A percentile compares a stretch with the other conserved stretches of the same genome.
phyloP scores from a whole-genome alignment of 2,113 vertebrate genomes.

The Halichoerus grypus region DNA sequence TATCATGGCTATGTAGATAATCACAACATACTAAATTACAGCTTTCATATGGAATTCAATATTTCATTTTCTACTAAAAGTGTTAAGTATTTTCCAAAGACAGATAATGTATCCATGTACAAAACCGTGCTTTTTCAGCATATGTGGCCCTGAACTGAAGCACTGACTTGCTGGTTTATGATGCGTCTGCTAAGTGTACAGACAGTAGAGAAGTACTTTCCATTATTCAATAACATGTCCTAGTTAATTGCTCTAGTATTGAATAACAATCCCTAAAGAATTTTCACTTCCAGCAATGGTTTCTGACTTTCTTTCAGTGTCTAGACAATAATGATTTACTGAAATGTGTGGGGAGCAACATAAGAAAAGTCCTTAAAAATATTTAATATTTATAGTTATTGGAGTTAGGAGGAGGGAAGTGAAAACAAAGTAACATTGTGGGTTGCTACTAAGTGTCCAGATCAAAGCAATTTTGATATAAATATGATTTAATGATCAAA shows the following conservation, averaged over 20 bases:
- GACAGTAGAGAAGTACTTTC: conserved; percentile 69
- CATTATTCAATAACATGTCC: conserved; percentile 77
- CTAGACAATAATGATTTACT: conserved; percentile 85
- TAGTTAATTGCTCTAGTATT: conserved; percentile 82
- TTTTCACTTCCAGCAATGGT: conserved; percentile 80
- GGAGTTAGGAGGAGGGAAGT: background rate
- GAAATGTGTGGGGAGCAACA: conserved; percentile 59
- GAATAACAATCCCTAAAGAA: conserved; percentile 79
- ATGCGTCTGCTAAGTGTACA: conserved; percentile 60
- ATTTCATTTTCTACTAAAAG: conserved; percentile 39
- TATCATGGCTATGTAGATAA: background rate
- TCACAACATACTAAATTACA: conserved; percentile 11
- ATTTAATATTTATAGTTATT: conserved; percentile 72
- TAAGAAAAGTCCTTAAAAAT: conserved; percentile 72
- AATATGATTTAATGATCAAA: conserved; percentile 52
- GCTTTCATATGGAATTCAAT: background rate
- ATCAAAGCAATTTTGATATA: conserved; percentile 64
- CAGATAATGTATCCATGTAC: background rate
- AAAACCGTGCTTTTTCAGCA: conserved; percentile 20
- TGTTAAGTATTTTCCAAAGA: conserved; percentile 45
- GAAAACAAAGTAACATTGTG: conserved; percentile 52
- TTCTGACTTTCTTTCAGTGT: conserved; percentile 77
- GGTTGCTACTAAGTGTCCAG: conserved; percentile 43
- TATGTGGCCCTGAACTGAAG: conserved; percentile 40
- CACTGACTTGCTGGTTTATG: conserved; percentile 45